Conservation (phyloP, 2,113 vertebrate species). For the Carollia perspicillata region DNA sequence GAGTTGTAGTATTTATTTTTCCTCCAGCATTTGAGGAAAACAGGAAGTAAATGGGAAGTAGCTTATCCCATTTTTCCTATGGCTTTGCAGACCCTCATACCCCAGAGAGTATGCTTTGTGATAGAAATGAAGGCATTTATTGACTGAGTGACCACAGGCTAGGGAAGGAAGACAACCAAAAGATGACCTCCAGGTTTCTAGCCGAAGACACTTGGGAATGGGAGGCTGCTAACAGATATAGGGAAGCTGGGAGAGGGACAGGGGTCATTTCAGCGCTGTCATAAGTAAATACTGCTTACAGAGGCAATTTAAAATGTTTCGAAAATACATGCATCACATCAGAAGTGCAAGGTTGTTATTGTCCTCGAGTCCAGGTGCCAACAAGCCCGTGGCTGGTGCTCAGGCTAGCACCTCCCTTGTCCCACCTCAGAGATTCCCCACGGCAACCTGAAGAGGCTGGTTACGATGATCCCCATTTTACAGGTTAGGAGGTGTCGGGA, state of each 20-base stretch:
- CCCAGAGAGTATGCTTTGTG: neutral
- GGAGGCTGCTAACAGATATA: neutral
- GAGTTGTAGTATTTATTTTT: neutral
- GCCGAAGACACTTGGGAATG: neutral
- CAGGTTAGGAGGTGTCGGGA: too few species aligned
- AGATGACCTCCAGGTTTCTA: neutral
- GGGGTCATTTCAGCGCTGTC: neutral
- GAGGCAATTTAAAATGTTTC: neutral
- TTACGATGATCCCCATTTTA: neutral
- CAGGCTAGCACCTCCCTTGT: neutral
- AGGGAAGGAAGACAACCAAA: neutral
- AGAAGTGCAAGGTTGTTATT: neutral
- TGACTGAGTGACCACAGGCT: neutral
- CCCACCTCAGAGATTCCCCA: neutral
- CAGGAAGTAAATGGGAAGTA: neutral
- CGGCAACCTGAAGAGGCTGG: neutral
- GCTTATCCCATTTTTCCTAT: neutral
- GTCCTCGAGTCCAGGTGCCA: neutral
- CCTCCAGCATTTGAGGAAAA: neutral
- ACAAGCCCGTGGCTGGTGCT: neutral
- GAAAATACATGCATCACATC: neutral
- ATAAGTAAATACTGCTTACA: neutral
- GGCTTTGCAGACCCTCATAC: neutral
- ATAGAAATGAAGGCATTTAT: neutral
- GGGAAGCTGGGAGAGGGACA: neutral